These are phyloP conservation scores for Beaufortia kweichowensis DNA, from an alignment of 2,113 vertebrate genomes.

Conservation along the genomic window DNA sequence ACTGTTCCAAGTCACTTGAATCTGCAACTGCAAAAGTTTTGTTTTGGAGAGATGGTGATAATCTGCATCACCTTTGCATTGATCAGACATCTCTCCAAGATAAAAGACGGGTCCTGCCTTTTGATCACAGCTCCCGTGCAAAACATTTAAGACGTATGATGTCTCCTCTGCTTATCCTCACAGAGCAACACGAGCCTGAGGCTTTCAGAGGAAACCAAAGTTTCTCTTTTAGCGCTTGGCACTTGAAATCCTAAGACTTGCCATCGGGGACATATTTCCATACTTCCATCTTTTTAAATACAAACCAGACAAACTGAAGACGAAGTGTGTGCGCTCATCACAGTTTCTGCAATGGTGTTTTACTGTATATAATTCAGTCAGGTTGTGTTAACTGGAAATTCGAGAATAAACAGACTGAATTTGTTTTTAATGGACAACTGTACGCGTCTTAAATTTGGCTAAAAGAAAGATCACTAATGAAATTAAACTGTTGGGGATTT, in stretches of 20 bases:
- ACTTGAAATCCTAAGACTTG: slow-evolving; percentile 15
- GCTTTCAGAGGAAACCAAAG: slow-evolving; percentile 29
- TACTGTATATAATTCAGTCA: neutral
- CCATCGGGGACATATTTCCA: slow-evolving; percentile 24
- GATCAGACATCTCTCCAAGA: slow-evolving; percentile 64
- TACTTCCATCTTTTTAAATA: slow-evolving; percentile 26
- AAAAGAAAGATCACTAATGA: neutral
- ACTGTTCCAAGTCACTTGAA: too few relatives aligned
- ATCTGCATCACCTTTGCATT: slow-evolving; percentile 54
- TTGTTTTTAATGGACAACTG: neutral
- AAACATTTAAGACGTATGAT: slow-evolving; percentile 35
- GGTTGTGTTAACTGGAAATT: neutral
- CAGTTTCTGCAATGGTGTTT: neutral
- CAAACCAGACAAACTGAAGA: slow-evolving; percentile 16
- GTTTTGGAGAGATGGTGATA: slow-evolving; percentile 28
- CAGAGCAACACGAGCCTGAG: slow-evolving; percentile 14
- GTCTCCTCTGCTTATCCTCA: slow-evolving; percentile 18
- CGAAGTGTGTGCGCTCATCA: slow-evolving; percentile 10
- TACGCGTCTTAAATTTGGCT: neutral
- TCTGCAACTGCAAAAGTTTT: neutral
- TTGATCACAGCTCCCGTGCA: slow-evolving; percentile 37
- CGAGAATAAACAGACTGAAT: neutral
- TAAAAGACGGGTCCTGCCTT: slow-evolving; percentile 61
- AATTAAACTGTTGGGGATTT: neutral
- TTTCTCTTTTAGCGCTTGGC: slow-evolving; percentile 25